These are phyloP conservation scores for Agrilus cyanescens DNA, from an alignment of 2,888 invertebrate genomes.

Conservation along the genomic window DNA sequence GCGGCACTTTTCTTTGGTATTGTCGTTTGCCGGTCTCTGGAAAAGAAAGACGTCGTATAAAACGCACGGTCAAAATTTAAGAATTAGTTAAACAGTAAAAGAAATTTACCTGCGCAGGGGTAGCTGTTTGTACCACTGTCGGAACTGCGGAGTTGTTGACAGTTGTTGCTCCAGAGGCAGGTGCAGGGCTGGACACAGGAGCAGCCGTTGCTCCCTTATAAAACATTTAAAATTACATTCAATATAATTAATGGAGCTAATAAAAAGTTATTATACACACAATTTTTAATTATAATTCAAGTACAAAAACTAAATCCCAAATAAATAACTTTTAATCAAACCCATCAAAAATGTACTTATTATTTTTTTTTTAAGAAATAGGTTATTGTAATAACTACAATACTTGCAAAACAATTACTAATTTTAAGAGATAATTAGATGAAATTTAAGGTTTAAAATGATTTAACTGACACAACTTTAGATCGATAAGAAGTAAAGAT, in stretches of 20 bases:
- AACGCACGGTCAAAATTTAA: not conserved
- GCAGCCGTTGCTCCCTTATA: constrained; percentile 24
- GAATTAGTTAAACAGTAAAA: not conserved
- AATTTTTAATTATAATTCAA: too few relatives aligned
- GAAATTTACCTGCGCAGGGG: constrained; percentile 18
- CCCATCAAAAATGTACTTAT: too few relatives aligned
- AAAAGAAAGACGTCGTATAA: constrained; percentile 10
- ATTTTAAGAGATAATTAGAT: too few relatives aligned
- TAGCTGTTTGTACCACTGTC: constrained; percentile 26
- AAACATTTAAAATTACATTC: not conserved
- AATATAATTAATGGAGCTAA: too few relatives aligned
- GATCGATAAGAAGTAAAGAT: too few relatives aligned
- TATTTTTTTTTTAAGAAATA: too few relatives aligned
- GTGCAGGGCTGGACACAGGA: constrained; percentile 29
- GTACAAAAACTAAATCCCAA: not conserved
- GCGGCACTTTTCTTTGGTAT: constrained; percentile 95
- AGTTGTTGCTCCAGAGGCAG: constrained; percentile 26
- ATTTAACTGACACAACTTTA: too few relatives aligned
- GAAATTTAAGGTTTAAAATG: too few relatives aligned
- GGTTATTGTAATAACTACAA: too few relatives aligned
- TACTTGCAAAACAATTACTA: too few relatives aligned
- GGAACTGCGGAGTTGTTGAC: constrained; percentile 31
- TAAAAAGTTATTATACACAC: too few relatives aligned
- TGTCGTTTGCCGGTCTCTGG: constrained; percentile 52
- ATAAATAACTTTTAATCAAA: too few relatives aligned